Evolutionary conservation across 2,888 invertebrate genomes (phyloP), one percentile per base, ranked within the genome.

Genomic region (Microplitis manilae): DNA sequence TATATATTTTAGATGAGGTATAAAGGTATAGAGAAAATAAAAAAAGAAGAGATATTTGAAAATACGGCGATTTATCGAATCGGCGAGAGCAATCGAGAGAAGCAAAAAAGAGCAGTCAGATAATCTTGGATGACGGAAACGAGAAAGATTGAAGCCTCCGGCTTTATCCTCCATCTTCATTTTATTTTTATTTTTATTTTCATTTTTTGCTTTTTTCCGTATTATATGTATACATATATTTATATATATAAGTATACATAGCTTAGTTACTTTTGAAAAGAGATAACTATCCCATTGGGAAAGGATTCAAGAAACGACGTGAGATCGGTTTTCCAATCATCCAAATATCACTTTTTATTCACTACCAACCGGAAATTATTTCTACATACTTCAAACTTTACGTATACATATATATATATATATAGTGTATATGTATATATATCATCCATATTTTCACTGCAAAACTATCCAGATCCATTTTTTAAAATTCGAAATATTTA

Each of bases 71-170:
- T 80, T 80, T 77, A 76, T 79, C 76, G 79, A 79, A 80, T 79
- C 75, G 77, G 73, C 73, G 68, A 80, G 76, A 80, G 62, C 76
- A 77, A 78, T 78, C 79, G 81, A 75, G 68, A 72, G 30, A 30
- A 71, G 15, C 60, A 71, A 39, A 65, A 62, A 65, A 65, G 30
- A 30, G 30, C 13, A 65, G 30, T 65, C 30, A 82, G 82, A 83
- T 81, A 83, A 82, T 83, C 80, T 79, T 80, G 73, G 70, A 77
- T 78, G 79, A 79, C 81, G 79, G 81, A 82, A 85, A 85, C 83
- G 80, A 83, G 81, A 77, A 75, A 75, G 50, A 71, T 76, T 78
- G 73, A 76, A 78, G 80, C 83, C 82, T 85, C 78, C 79, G 81
- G 83, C 83, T 74, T 82, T 78, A 69, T 68, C 71, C 72, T 78